These are phyloP conservation scores for Lamprologus ornatipinnis DNA, from an alignment of 2,113 vertebrate species.

Conservation along the genomic window DNA sequence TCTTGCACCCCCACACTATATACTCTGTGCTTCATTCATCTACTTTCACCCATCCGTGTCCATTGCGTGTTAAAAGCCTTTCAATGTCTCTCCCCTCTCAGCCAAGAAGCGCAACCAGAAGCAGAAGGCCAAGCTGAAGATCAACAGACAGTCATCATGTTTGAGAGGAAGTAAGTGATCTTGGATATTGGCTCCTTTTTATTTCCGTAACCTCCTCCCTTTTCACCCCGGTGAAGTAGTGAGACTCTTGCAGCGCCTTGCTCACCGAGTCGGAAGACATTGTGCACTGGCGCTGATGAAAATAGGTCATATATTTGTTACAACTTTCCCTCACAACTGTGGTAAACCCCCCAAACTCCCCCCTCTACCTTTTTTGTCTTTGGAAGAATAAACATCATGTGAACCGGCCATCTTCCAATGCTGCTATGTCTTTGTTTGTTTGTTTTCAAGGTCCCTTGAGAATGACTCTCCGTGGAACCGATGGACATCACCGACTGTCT, in stretches of 20 bases:
- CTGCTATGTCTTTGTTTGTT: neutral
- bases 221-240: conserved; percentile 8
- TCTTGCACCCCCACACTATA: neutral
- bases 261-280: conserved; percentile 51
- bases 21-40: conserved; percentile 3
- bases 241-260: conserved; percentile 7
- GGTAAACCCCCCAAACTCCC: neutral
- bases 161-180: conserved; percentile 67
- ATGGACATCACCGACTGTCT: conserved; percentile 62
- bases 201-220: conserved; percentile 26
- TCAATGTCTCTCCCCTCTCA: conserved; percentile 47
- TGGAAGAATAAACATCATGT: neutral
- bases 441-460: conserved; percentile 50
- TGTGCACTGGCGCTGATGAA: conserved; percentile 44
- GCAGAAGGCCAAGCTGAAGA: neutral
- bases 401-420: neutral
- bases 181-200: conserved; percentile 13
- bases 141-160: conserved; percentile 52
- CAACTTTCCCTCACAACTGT: neutral
- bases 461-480: conserved; percentile 62
- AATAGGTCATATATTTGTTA: conserved; percentile 50
- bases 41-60: neutral
- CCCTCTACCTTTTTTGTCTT: neutral
- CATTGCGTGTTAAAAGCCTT: conserved; percentile 54
- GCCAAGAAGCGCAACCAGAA: conserved; percentile 1